A percentile compares a stretch with the other conserved stretches of the same genome.
phyloP scores from a whole-genome alignment of 2,113 vertebrate genomes.

The Xenopus laevis region DNA sequence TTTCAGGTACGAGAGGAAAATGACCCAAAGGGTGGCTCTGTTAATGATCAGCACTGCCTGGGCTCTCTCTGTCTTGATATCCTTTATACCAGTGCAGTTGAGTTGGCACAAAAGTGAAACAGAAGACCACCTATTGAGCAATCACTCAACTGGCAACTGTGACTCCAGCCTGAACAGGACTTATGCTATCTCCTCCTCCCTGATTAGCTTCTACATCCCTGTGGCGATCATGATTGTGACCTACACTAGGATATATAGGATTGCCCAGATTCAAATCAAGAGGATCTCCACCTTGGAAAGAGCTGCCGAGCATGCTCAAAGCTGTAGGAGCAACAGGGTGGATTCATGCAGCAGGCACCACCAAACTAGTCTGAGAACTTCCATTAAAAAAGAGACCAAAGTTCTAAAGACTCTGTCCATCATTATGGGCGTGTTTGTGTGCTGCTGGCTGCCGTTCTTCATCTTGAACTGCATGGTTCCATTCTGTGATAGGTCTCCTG shows the following conservation, averaged over 20 bases:
- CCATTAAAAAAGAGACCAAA: constrained; percentile 87
- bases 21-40: constrained; percentile 84
- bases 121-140: constrained; percentile 34
- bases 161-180: constrained; percentile 91
- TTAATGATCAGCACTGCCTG: constrained; percentile 83
- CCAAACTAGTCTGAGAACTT: constrained; percentile 74
- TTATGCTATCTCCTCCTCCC: constrained; percentile 89
- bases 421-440: constrained; percentile 94
- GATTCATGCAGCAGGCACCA: constrained; percentile 64
- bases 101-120: constrained; percentile 85
- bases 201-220: constrained; percentile 94
- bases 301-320: constrained; percentile 82
- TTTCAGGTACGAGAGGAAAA: constrained; percentile 89
- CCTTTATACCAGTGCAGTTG: constrained; percentile 91
- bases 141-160: constrained; percentile 66
- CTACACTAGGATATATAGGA: constrained; percentile 89
- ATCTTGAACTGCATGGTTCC: constrained; percentile 90
- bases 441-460: constrained; percentile 94
- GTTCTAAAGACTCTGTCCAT: constrained; percentile 90
- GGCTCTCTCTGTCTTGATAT: constrained; percentile 88
- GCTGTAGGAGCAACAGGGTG: constrained; percentile 67
- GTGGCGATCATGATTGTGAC: constrained; percentile 94
- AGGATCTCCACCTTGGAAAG: constrained; percentile 86
- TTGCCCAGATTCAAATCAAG: constrained; percentile 86
- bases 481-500: constrained; percentile 74